A percentile compares a stretch with the other conserved stretches of the same genome.
Conservation (phyloP, 2,113 vertebrate species). For the Acanthisitta chloris region DNA sequence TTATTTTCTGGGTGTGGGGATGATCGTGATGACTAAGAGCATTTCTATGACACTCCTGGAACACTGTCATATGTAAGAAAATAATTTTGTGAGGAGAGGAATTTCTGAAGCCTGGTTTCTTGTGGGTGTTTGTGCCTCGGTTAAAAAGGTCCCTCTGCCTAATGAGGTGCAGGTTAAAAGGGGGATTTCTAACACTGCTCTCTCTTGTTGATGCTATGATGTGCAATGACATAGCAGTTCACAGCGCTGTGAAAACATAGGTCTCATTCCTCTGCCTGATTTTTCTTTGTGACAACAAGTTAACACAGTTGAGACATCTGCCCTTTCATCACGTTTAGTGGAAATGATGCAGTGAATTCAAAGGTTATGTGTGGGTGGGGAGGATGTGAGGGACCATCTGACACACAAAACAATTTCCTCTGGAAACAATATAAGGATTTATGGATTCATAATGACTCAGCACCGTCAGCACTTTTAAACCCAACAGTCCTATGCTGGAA, state of each 20-base stretch:
- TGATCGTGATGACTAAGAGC: neutral
- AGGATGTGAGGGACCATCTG: neutral
- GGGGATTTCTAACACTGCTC: neutral
- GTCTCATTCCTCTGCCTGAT: neutral
- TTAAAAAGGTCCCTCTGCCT: neutral
- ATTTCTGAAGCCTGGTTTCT: neutral
- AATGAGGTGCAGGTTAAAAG: neutral
- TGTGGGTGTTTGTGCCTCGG: neutral
- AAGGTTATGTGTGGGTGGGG: neutral
- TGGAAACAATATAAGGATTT: neutral
- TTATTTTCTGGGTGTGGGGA: conserved; percentile 42
- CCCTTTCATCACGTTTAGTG: neutral
- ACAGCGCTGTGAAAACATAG: neutral
- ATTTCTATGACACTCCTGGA: neutral
- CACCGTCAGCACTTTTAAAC: neutral
- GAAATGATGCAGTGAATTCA: neutral
- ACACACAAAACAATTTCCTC: neutral
- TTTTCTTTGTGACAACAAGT: neutral
- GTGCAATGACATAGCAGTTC: accelerated
- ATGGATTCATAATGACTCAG: conserved; percentile 66
- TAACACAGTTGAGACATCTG: neutral
- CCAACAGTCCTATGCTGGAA: neutral
- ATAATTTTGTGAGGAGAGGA: neutral
- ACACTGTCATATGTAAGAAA: neutral
- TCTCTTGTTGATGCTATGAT: neutral